phyloP scores from a whole-genome alignment of 2,888 invertebrate species.

The Platycheirus rosarum region DNA sequence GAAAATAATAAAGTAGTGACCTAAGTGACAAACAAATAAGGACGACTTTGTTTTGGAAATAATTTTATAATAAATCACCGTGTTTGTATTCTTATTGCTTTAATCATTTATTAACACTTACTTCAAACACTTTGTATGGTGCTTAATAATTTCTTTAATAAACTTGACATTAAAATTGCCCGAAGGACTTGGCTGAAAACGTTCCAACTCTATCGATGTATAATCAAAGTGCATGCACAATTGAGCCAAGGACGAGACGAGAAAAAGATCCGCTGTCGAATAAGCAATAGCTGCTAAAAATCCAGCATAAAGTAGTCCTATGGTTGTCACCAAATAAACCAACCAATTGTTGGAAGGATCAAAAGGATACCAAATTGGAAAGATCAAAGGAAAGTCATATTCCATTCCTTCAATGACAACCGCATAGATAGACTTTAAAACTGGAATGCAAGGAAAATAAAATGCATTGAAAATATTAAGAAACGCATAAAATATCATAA shows the following conservation, averaged over 20 bases:
- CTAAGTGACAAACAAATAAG: too few species aligned
- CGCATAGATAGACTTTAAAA: background rate
- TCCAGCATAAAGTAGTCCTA: conserved; percentile 77
- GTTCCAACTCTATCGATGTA: conserved; percentile 75
- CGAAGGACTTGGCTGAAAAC: conserved; percentile 64
- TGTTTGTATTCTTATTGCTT: too few species aligned
- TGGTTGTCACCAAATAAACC: conserved; percentile 73
- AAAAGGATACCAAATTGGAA: conserved; percentile 79
- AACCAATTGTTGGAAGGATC: conserved; percentile 73
- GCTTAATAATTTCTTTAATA: conserved; percentile 74
- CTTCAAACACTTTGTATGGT: conserved; percentile 78
- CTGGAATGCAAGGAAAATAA: background rate
- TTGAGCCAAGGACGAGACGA: conserved; percentile 78
- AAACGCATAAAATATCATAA: background rate
- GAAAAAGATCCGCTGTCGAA: conserved; percentile 77
- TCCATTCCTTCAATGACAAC: conserved; percentile 27
- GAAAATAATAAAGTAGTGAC: background rate
- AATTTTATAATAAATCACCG: too few species aligned
- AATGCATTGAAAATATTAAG: background rate
- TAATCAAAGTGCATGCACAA: conserved; percentile 79
- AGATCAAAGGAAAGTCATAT: conserved; percentile 78
- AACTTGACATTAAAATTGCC: conserved; percentile 74
- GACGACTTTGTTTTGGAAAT: too few species aligned
- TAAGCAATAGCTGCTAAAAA: conserved; percentile 78
- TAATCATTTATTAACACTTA: conserved; percentile 68